These are phyloP conservation scores for Drosophila nigricruria DNA, from an alignment of 2,888 invertebrate species.

Conservation along the genomic window DNA sequence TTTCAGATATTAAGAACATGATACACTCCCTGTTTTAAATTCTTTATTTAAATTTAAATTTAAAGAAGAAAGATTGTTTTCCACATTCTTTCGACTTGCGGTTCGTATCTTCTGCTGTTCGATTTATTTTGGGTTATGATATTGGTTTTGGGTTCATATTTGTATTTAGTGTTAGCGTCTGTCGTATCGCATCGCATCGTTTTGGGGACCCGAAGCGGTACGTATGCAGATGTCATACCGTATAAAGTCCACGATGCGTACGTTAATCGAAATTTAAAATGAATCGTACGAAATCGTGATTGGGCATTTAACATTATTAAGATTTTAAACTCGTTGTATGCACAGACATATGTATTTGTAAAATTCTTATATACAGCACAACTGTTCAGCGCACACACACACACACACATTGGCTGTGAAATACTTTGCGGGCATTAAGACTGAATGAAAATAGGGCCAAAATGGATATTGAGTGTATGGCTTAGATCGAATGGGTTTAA, in stretches of 20 bases:
- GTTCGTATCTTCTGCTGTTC: conserved; percentile 21
- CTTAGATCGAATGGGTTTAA: conserved; percentile 10
- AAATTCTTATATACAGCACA: conserved; percentile 1
- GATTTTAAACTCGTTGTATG: conserved; percentile 46
- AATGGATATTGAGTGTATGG: conserved; percentile 8
- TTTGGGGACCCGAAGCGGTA: conserved; percentile 23
- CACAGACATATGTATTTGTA: conserved; percentile 3
- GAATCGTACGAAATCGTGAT: conserved; percentile 70
- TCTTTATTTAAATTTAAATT: neutral
- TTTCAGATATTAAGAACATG: too few species aligned
- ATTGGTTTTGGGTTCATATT: conserved; percentile 42
- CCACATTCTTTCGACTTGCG: conserved; percentile 29
- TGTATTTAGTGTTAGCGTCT: conserved; percentile 61
- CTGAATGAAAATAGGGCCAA: conserved; percentile 29
- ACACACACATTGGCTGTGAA: conserved; percentile 15
- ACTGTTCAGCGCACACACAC: neutral
- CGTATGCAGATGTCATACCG: conserved; percentile 27
- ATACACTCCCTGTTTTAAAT: neutral
- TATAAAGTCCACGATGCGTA: conserved; percentile 33
- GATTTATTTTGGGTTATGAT: conserved; percentile 7
- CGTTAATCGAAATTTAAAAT: conserved; percentile 66
- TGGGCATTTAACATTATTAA: conserved; percentile 70
- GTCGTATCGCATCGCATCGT: conserved; percentile 33
- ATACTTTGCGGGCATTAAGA: conserved; percentile 22
- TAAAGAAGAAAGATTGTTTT: conserved; percentile 6